Evolutionary conservation across 2,888 invertebrate genomes (phyloP).

Genomic region (Parnassius orleans): DNA sequence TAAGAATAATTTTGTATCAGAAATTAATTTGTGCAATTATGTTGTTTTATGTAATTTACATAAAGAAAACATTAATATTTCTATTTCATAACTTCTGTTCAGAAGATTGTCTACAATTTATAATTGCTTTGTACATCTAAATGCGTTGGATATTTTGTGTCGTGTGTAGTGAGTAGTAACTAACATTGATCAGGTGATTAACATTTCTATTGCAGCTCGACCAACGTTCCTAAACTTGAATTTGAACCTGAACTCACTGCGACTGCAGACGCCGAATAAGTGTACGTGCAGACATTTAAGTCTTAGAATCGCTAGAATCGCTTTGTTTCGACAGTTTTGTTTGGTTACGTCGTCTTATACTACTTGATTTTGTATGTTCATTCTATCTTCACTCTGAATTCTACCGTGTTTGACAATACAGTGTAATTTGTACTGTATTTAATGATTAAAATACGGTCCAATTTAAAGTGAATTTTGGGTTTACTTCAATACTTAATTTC

Average conservation of each 20-base stretch:
- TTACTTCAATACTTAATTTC: slow-evolving; percentile 11
- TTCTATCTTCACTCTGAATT: slow-evolving; percentile 25
- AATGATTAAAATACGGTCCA: slow-evolving; percentile 1
- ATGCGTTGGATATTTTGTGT: not conserved
- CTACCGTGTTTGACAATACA: slow-evolving; percentile 4
- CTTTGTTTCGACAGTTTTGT: slow-evolving; percentile 52
- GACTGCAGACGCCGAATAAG: slow-evolving; percentile 93
- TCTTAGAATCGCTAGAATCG: slow-evolving; percentile 71
- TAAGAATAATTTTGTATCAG: no score
- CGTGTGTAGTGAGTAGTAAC: slow-evolving; percentile 33
- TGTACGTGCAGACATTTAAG: slow-evolving; percentile 85
- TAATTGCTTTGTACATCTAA: not conserved
- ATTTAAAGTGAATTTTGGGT: slow-evolving; percentile 17
- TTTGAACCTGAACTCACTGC: slow-evolving; percentile 94
- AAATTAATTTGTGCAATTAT: no score
- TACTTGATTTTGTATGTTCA: slow-evolving; percentile 30
- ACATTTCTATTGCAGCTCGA: slow-evolving; percentile 91
- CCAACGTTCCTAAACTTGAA: slow-evolving; percentile 99
- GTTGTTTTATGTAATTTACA: no score
- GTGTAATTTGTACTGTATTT: slow-evolving; percentile 6
- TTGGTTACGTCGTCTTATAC: slow-evolving; percentile 34
- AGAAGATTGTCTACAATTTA: no score
- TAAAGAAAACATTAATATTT: no score
- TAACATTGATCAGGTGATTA: slow-evolving; percentile 51
- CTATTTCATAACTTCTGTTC: no score